These are phyloP conservation scores for Andrena minutula DNA, from an alignment of 2,888 invertebrate species.

Conservation along the genomic window DNA sequence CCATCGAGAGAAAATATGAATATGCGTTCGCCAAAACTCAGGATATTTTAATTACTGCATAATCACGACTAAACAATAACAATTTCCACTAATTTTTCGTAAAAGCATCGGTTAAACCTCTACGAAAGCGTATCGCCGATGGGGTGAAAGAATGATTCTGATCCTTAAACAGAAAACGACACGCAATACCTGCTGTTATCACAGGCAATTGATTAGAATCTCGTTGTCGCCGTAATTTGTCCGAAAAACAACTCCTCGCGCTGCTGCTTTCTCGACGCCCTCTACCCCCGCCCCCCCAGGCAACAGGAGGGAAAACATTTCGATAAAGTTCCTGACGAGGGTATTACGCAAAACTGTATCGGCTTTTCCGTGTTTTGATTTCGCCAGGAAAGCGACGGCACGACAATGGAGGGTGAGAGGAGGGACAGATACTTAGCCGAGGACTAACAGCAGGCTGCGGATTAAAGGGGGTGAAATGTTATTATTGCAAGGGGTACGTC, in stretches of 20 bases:
- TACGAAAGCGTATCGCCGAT: no score
- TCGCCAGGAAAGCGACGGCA: constrained; percentile 58
- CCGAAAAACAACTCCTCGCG: constrained; percentile 42
- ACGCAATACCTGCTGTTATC: not conserved
- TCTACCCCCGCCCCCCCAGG: constrained; percentile 27
- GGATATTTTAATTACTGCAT: no score
- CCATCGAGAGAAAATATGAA: no score
- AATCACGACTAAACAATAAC: no score
- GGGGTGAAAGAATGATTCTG: not conserved
- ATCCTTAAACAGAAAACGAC: not conserved
- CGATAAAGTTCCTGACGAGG: constrained; percentile 65
- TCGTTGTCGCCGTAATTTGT: constrained; percentile 44
- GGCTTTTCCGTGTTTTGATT: constrained; percentile 78
- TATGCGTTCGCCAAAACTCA: no score
- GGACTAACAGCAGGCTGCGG: constrained; percentile 81
- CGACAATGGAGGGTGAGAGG: constrained; percentile 65
- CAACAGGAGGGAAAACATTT: constrained; percentile 56
- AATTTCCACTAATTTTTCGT: no score
- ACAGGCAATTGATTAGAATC: constrained; percentile 44
- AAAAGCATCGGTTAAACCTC: not conserved
- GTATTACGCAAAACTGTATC: constrained; percentile 76
- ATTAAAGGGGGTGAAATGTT: constrained; percentile 84
- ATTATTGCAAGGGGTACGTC: constrained; percentile 84
- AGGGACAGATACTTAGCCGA: constrained; percentile 81
- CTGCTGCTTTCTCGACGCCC: not conserved